Base-by-base conservation (phyloP, 1,140 invertebrate genomes). In the Druon quercuslanigerum region DNA sequence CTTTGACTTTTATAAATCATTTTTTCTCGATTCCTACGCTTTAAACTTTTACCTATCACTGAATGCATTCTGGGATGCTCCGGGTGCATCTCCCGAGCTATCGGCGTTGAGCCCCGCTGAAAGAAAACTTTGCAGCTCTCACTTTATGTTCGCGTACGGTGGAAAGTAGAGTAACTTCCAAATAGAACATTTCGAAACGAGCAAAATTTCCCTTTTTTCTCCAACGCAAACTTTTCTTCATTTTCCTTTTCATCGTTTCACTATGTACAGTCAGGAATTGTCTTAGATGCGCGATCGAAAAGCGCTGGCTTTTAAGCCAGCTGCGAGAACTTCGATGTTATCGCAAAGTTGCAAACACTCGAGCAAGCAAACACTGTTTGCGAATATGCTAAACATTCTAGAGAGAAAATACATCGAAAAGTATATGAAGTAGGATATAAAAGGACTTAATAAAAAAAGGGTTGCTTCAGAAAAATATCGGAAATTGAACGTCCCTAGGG, bases 281-380 rank as follows among this genome's bases (percentile, higher is more conserved):
- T 33, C 20, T 66, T 40, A 13, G 60, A 40, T 20, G 33, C 14
- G 60, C 74, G 79, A 82, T 82, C 78, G 77, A 75, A 75, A 82
- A 82, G 78, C 79, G 78, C 74, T 80, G 74, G 76, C 74, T 74
- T 57, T 70, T n/a, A 76, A 82, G 76, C 52, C 76, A 76, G 75
- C 75, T 78, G 73, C 51, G 75, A 82, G 78, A 78, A 78, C 56
- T 82, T 82, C 66, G 76, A 76, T 82, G 76, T 77, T 82, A 80
- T 78, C 77, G 25, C 46, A 71, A 79, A 50, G 77, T 75, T 40
- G 33, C n/a, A 71, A 16, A 72, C 40, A 51, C 50, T 46, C 40
- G 8, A 46, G 51, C 50, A 33, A 50, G 16, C 60, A 56, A 46
- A 71, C 72, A 46, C 73, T 73, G 54, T 72, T 77, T 60, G 57